Conservation (phyloP, 2,113 vertebrate genomes). For the Bucco capensis region DNA sequence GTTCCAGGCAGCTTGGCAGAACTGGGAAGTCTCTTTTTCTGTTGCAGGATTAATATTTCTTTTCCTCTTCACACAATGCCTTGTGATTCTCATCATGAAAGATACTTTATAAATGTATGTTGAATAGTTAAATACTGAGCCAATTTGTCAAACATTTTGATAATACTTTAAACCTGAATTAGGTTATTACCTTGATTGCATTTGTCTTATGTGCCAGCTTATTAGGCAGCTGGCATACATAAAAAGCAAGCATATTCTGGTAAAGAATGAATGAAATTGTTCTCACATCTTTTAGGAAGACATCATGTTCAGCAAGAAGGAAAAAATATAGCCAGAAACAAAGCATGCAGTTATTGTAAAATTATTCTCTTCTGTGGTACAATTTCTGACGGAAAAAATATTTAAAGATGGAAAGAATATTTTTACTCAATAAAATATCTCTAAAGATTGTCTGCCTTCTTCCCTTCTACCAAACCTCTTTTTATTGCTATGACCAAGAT, state of each 20-base stretch:
- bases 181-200: constrained; percentile 56
- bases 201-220: constrained; percentile 48
- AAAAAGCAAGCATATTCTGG: neutral
- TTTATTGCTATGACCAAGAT: neutral
- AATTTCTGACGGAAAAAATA: neutral
- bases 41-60: neutral
- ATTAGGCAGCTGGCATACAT: constrained; percentile 16
- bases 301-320: neutral
- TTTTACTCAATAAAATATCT: neutral
- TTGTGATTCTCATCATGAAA: neutral
- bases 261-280: neutral
- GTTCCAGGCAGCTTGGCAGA: neutral
- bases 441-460: neutral
- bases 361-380: neutral
- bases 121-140: constrained; percentile 9
- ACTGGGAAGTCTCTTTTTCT: neutral
- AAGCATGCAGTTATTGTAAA: neutral
- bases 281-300: neutral
- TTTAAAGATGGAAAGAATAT: neutral
- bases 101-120: neutral
- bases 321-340: neutral
- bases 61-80: neutral
- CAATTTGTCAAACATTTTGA: constrained; percentile 38
- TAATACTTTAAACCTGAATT: constrained; percentile 38
- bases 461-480: neutral